Conservation (phyloP, 2,113 vertebrate genomes). For the Caranx ignobilis region DNA sequence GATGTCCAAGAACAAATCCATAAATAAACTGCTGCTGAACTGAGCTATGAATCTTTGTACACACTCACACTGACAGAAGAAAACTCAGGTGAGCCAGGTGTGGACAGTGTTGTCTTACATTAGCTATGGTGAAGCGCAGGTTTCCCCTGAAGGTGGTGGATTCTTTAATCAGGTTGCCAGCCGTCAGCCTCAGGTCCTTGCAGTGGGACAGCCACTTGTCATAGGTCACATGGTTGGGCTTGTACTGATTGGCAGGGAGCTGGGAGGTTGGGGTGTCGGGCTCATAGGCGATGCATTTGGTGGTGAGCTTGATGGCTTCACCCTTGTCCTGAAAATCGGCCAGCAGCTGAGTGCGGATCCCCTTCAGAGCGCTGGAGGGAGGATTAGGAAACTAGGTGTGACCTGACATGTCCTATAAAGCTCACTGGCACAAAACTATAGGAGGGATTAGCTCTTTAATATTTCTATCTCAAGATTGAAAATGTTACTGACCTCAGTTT, state of each 20-base stretch:
- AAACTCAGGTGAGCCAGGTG: no score
- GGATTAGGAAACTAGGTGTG: no score
- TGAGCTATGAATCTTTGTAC: no score
- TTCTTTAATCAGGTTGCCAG: conserved; percentile 21
- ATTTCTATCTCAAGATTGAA: no score
- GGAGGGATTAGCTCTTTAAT: no score
- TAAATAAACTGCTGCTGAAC: no score
- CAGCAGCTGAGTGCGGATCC: conserved; percentile 17
- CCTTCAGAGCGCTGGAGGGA: conserved; percentile 29
- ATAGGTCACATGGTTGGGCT: conserved; percentile 30
- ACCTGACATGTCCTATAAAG: background rate
- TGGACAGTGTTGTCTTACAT: conserved; percentile 19
- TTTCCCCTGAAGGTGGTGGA: conserved; percentile 33
- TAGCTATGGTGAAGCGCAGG: conserved; percentile 21
- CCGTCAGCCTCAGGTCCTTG: conserved; percentile 7
- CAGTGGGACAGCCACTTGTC: conserved; percentile 33
- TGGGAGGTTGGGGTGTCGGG: background rate
- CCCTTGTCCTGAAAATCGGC: conserved; percentile 36
- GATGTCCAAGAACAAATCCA: no score
- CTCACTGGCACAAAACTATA: background rate
- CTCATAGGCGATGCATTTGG: conserved; percentile 31
- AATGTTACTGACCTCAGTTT: no score
- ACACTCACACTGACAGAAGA: no score
- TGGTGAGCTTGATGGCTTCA: conserved; percentile 38
- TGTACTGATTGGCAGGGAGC: conserved; percentile 5